These are phyloP conservation scores for Leptinotarsa texana DNA, from an alignment of 1,140 invertebrate species.

Conservation along the genomic window DNA sequence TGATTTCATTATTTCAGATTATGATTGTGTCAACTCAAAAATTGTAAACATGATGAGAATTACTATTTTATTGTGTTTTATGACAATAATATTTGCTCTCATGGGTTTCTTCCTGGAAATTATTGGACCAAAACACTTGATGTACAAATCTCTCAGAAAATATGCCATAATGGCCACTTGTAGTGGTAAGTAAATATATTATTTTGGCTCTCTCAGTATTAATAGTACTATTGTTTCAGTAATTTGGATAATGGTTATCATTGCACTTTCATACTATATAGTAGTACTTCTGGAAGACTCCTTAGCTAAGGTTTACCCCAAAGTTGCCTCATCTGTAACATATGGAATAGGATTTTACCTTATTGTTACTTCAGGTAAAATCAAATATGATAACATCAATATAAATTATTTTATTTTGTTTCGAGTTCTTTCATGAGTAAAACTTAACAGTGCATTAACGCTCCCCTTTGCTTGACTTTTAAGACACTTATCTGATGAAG, in stretches of 20 bases:
- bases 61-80: conserved; percentile 52
- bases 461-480: no score
- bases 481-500: no score
- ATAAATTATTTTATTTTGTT: no score
- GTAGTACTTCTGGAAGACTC: conserved; percentile 48
- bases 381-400: no score
- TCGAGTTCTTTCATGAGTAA: no score
- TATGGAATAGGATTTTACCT: conserved; percentile 54
- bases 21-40: conserved; percentile 47
- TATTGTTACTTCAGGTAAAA: conserved; percentile 48
- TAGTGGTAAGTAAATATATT: conserved; percentile 41
- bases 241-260: conserved; percentile 51
- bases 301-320: conserved; percentile 43
- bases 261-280: conserved; percentile 51
- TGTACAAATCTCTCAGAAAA: conserved; percentile 49
- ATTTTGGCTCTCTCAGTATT: neutral
- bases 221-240: conserved; percentile 43
- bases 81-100: conserved; percentile 53
- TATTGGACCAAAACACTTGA: conserved; percentile 45
- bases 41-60: conserved; percentile 54
- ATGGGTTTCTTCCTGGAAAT: conserved; percentile 52
- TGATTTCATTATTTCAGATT: conserved; percentile 43
- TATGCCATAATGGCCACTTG: conserved; percentile 50
- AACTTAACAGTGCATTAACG: no score
- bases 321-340: conserved; percentile 45